Evolutionary conservation across 2,797 vertebrate genomes (phyloP).

Genomic region (Chlorospingus flavigularis): DNA sequence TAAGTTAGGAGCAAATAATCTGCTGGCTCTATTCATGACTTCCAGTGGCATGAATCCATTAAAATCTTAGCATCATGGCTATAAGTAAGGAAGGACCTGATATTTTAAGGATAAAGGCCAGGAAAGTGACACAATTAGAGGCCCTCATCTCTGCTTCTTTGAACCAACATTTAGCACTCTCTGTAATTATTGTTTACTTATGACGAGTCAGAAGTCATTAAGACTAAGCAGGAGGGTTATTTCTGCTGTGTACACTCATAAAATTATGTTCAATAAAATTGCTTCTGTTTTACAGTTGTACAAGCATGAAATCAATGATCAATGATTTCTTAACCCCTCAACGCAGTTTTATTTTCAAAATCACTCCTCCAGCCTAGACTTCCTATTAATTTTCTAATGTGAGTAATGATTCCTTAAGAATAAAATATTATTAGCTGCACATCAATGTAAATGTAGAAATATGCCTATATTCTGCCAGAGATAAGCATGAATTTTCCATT

Average conservation of each 20-base stretch:
- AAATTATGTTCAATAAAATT: slow-evolving; percentile 6
- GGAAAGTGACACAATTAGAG: neutral
- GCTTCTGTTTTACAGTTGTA: slow-evolving; percentile 9
- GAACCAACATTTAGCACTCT: neutral
- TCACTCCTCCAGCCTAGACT: neutral
- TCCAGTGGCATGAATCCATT: neutral
- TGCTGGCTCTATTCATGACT: neutral
- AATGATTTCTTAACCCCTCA: slow-evolving; percentile 34
- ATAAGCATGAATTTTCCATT: neutral
- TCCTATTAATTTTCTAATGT: neutral
- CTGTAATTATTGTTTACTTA: slow-evolving; percentile 21
- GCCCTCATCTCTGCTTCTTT: neutral
- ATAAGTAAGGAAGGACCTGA: neutral
- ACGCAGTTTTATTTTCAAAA: slow-evolving; percentile 15
- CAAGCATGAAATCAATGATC: slow-evolving; percentile 12
- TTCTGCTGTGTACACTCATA: neutral
- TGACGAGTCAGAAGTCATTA: neutral
- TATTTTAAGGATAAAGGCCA: neutral
- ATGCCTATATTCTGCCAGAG: neutral
- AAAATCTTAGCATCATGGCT: neutral
- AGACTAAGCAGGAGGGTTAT: neutral
- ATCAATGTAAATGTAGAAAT: neutral
- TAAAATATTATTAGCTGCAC: neutral
- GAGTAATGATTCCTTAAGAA: neutral
- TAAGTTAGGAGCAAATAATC: neutral